Evolutionary conservation across 2,888 invertebrate species (phyloP), one percentile per base, ranked within the genome.

Genomic region (Drosophila parthenogenetica): DNA sequence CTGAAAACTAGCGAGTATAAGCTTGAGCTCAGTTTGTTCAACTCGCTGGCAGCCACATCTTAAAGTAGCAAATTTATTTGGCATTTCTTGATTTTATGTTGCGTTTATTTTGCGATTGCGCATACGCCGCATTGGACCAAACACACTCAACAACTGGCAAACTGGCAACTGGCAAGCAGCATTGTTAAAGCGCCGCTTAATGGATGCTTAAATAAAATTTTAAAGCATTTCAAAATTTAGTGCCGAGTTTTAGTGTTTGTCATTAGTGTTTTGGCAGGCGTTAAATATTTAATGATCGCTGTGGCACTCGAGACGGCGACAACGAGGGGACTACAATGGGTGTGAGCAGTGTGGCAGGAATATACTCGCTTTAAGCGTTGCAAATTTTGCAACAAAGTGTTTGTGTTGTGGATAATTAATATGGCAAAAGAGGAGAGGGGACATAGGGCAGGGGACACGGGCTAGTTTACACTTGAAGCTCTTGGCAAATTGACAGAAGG

Each of bases 261-360:
- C 83, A 83, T 83, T 83, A 88, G 88, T 82, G 86, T 77, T 83
- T 88, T 83, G 86, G 86, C 83, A 86, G 83, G 80, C 88, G 80
- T 86, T 83, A 88, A 83, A 83, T 83, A 86, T 83, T 83, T 83
- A 86, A 83, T 88, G 73, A 49, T 49, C 49, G 69, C 71, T 42
- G 45, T 43, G 75, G 17, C 67, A 63, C 61, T 60, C 53, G 53
- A 51, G 50, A 55, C 68, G 46, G 29, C 25, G 39, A 59, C 46
- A 10, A 19, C 25, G 22, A 5, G 22, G 5, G 2, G 5, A 1
- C 22, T 22, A 22, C 22, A 22, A 5, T 5, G 22, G 22, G 22
- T 22, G 5, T 22, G 22, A 0, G 22, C 5, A 5, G 22, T 22
- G 29, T 29, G 8, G 8, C 29, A 8, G 29, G 29, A 8, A 2